Base-by-base conservation (phyloP, 2,888 invertebrate genomes). In the Synergus gifuensis region DNA sequence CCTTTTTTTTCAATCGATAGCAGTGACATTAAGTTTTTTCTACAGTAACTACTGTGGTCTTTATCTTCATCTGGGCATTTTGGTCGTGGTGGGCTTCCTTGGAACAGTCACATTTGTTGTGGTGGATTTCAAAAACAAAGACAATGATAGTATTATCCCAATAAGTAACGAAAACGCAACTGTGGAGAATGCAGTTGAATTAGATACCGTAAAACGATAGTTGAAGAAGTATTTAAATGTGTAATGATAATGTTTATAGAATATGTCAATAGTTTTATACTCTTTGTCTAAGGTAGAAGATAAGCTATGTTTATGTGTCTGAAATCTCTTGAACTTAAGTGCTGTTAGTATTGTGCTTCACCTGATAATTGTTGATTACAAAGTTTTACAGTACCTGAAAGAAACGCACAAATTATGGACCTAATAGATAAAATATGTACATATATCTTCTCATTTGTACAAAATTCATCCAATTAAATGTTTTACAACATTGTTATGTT, bases 1-100 rank as follows among this genome's bases (percentile, higher is more conserved):
- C 93, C 99, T 99, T 93, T 99, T 99, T 91, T 93, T 93, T 82
- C 93, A 98, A 95, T 97, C 98, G 0, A 94, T 97, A 73, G 97
- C 97, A 1, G 97, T 98, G 7, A 98, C 98, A 0, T 93, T 95
- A 3, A 96, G 96, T 83, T 98, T 98, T 93, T 95, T 96, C 92
- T 98, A 98, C 92, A 96, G 97, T 36, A 95, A 95, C 12, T 93
- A 94, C 78, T 92, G 97, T 2, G 94, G 95, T 0, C 94, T 98
- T 0, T 94, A 96, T 58, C 93, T 95, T 14, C 98, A 98, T 89
- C 92, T 98, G 78, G 93, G 93, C 0, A 95, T 98, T 62, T 93
- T 98, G 12, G 93, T 95, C 2, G 93, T 95, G 0, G 93, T 95
- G n/a, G 95, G 95, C 0, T 94, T 96, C 0, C 86, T 96, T 12